Evolutionary conservation across 2,888 invertebrate genomes (phyloP).

Genomic region (Tipula vernalis): DNA sequence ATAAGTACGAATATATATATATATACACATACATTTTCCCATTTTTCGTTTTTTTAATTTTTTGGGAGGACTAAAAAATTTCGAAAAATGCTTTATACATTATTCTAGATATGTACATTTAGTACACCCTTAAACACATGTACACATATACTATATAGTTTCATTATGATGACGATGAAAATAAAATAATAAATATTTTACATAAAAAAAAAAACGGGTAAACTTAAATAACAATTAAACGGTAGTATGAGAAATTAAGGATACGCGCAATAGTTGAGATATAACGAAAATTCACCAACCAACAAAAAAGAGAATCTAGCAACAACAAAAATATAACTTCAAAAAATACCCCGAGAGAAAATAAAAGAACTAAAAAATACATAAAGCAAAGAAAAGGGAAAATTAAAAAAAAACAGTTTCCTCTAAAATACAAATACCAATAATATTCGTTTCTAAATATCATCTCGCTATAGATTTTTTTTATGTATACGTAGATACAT

Average conservation of each 20-base stretch:
- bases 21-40: neutral
- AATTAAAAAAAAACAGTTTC: neutral
- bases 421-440: constrained; percentile 4
- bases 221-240: neutral
- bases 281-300: neutral
- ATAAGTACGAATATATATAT: neutral
- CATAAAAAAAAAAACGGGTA: neutral
- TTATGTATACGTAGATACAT: neutral
- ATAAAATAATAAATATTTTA: neutral
- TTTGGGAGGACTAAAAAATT: neutral
- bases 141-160: neutral
- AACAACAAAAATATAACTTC: neutral
- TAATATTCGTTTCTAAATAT: neutral
- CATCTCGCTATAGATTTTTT: neutral
- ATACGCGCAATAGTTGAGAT: neutral
- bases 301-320: neutral
- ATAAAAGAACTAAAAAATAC: neutral
- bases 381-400: neutral
- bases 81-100: neutral
- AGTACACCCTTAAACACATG: neutral
- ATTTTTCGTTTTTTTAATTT: neutral
- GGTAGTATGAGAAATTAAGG: neutral
- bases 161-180: neutral
- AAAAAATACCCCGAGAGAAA: neutral
- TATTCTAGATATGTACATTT: neutral